Evolutionary conservation across 2,113 vertebrate species (phyloP).

Genomic region (Uria lomvia): DNA sequence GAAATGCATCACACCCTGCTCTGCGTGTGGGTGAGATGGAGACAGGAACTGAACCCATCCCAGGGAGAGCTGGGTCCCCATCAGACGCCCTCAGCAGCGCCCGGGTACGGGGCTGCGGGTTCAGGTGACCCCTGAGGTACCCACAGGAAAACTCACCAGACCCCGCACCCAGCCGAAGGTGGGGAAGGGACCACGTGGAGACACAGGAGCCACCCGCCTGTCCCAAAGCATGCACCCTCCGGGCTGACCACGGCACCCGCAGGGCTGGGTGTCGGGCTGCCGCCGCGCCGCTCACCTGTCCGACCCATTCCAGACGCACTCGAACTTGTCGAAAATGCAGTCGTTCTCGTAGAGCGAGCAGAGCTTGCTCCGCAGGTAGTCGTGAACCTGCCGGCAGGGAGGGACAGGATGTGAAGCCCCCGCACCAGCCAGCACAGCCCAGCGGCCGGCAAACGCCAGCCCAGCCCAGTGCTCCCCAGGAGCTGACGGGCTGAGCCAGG

Average conservation of each 20-base stretch:
- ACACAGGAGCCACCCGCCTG: rapidly evolving
- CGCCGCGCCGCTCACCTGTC: constrained; percentile 79
- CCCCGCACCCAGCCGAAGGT: rapidly evolving
- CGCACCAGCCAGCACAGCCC: not conserved
- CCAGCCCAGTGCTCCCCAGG: rapidly evolving
- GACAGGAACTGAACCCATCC: not conserved
- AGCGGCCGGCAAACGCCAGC: rapidly evolving
- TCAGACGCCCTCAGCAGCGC: not conserved
- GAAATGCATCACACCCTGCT: not conserved
- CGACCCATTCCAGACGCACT: constrained; percentile 96
- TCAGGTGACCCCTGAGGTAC: not conserved
- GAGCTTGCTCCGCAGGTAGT: constrained; percentile 93
- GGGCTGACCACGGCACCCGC: rapidly evolving
- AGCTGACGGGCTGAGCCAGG: rapidly evolving
- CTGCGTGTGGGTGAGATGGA: not conserved
- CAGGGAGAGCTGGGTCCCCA: not conserved
- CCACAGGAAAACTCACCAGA: not conserved
- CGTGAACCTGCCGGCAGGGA: constrained; percentile 83
- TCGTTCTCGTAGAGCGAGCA: constrained; percentile 96
- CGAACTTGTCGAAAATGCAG: constrained; percentile 98
- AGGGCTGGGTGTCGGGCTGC: rapidly evolving
- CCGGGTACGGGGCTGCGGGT: rapidly evolving
- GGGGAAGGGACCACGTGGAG: not conserved
- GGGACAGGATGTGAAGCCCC: not conserved
- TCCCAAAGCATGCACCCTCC: no score